These are phyloP conservation scores for Piprites chloris DNA, from an alignment of 2,113 vertebrate species.

Conservation along the genomic window DNA sequence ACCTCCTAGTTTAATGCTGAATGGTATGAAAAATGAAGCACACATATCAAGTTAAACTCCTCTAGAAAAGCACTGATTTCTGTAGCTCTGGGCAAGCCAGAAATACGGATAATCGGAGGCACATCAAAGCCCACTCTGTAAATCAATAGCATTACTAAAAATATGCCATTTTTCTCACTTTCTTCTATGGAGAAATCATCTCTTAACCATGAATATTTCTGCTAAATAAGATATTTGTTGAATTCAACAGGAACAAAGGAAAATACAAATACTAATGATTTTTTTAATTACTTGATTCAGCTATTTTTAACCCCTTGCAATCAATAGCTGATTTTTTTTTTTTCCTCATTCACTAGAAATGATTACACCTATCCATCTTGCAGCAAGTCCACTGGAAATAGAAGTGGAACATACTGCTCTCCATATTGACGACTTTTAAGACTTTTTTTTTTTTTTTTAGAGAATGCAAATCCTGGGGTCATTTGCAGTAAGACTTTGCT, in stretches of 20 bases:
- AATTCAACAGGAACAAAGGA: constrained; percentile 15
- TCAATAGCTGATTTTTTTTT: neutral
- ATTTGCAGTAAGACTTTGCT: neutral
- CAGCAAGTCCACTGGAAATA: neutral
- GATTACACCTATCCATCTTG: neutral
- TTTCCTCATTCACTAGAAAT: neutral
- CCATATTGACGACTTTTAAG: neutral
- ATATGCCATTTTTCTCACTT: neutral
- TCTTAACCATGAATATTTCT: neutral
- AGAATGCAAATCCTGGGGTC: neutral
- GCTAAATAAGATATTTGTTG: neutral
- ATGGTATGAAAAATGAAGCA: neutral
- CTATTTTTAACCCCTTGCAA: constrained; percentile 38
- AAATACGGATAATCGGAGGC: neutral
- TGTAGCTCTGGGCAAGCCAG: neutral
- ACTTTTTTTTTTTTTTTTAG: neutral
- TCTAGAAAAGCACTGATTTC: neutral
- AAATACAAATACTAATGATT: neutral
- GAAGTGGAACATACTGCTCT: neutral
- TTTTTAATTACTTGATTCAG: neutral
- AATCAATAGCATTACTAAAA: neutral
- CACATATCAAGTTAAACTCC: neutral
- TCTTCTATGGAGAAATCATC: neutral
- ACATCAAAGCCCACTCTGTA: neutral
- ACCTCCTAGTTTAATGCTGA: neutral